Conservation (phyloP, 2,797 vertebrate genomes). For the Pseudochirops cupreus region DNA sequence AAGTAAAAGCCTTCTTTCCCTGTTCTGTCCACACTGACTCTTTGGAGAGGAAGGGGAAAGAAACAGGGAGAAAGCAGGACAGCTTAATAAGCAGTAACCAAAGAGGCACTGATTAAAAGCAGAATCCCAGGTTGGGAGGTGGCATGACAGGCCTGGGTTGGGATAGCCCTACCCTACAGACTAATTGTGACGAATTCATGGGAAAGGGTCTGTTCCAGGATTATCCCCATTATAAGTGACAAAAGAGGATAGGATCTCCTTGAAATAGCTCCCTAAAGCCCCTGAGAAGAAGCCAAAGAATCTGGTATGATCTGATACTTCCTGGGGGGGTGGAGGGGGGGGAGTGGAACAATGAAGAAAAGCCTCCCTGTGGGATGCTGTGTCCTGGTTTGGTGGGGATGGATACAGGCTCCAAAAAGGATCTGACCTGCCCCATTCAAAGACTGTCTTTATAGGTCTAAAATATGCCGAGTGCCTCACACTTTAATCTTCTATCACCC, state of each 20-base stretch:
- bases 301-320: background rate
- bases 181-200: background rate
- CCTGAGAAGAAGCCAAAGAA: background rate
- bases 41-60: background rate
- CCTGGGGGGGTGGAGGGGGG: background rate
- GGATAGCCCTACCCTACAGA: background rate
- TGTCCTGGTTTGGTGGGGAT: background rate
- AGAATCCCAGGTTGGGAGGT: background rate
- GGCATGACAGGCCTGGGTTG: background rate
- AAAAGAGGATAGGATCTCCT: background rate
- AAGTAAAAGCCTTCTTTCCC: background rate
- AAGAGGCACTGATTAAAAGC: background rate
- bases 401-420: background rate
- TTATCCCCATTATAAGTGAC: background rate
- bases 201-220: background rate
- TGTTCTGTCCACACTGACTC: background rate
- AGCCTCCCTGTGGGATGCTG: background rate
- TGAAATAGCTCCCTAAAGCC: background rate
- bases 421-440: background rate
- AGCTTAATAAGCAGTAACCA: background rate
- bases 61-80: background rate
- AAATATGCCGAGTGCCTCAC: background rate
- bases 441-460: background rate
- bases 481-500: background rate
- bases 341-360: background rate